Evolutionary conservation across 2,888 invertebrate species (phyloP).

Genomic region (Diarsia rubi): DNA sequence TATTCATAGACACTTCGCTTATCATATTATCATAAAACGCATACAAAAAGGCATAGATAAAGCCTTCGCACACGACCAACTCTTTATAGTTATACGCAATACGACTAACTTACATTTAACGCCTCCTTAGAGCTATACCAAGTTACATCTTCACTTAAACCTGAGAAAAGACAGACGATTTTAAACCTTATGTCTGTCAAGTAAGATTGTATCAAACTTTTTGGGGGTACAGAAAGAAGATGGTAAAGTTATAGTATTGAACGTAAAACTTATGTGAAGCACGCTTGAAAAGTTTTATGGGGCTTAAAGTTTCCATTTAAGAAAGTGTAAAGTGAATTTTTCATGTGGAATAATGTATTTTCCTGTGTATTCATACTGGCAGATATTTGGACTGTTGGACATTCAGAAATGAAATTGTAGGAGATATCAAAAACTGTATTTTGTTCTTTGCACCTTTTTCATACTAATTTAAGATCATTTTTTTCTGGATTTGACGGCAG

Average conservation of each 20-base stretch:
- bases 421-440: not conserved
- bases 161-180: not conserved
- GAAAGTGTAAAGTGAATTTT: slow-evolving; percentile 84
- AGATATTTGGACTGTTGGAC: not conserved
- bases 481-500: not conserved
- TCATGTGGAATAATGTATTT: slow-evolving; percentile 77
- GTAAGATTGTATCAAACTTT: slow-evolving; percentile 4
- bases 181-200: accelerated
- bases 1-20: slow-evolving; percentile 39
- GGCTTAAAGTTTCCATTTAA: slow-evolving; percentile 87
- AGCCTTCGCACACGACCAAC: slow-evolving; percentile 75
- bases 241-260: slow-evolving; percentile 79
- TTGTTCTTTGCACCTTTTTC: not conserved
- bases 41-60: slow-evolving; percentile 74
- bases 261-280: slow-evolving; percentile 89
- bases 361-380: slow-evolving; percentile 52
- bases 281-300: slow-evolving; percentile 88
- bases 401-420: slow-evolving; percentile 10
- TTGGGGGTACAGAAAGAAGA: slow-evolving; percentile 1
- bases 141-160: slow-evolving; percentile 71
- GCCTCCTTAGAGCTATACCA: slow-evolving; percentile 73
- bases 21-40: slow-evolving; percentile 73
- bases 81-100: slow-evolving; percentile 83
- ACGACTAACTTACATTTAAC: slow-evolving; percentile 82
- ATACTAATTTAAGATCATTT: not conserved